phyloP scores from a whole-genome alignment of 2,888 invertebrate genomes.

The Cheiracanthium punctorium region DNA sequence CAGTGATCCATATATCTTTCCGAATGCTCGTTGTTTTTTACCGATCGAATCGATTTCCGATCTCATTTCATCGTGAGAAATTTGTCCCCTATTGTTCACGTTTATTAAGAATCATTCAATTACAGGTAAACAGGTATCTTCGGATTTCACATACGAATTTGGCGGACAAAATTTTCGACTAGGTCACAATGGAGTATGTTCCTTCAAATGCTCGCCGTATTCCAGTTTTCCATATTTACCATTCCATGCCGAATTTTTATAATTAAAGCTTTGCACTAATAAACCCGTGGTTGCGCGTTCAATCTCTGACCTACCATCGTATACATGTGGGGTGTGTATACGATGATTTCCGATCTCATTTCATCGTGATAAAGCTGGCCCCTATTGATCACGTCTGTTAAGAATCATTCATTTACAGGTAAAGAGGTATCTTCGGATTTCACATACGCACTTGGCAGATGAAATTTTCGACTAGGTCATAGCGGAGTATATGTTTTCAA shows the following conservation, averaged over 20 bases:
- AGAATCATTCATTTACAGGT: background rate
- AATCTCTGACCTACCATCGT: too few species aligned
- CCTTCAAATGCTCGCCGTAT: too few species aligned
- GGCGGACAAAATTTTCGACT: too few species aligned
- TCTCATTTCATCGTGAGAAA: constrained; percentile 10
- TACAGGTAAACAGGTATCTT: background rate
- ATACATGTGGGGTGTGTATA: too few species aligned
- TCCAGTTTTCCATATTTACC: too few species aligned
- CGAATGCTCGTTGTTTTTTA: background rate
- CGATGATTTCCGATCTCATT: constrained; percentile 4
- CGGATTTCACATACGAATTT: background rate
- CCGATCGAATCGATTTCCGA: background rate
- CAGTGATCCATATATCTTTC: constrained; percentile 18
- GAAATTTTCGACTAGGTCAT: too few species aligned
- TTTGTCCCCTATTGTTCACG: background rate
- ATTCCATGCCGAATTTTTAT: too few species aligned
- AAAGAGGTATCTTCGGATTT: background rate
- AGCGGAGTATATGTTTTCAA: too few species aligned
- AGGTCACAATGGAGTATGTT: too few species aligned
- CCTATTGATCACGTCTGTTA: background rate
- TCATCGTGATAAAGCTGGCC: background rate
- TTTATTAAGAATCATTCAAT: background rate
- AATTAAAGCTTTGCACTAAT: too few species aligned
- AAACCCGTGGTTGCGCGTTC: too few species aligned
- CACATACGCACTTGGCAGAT: too few species aligned